phyloP scores from a whole-genome alignment of 2,113 vertebrate species.

The Charina bottae region DNA sequence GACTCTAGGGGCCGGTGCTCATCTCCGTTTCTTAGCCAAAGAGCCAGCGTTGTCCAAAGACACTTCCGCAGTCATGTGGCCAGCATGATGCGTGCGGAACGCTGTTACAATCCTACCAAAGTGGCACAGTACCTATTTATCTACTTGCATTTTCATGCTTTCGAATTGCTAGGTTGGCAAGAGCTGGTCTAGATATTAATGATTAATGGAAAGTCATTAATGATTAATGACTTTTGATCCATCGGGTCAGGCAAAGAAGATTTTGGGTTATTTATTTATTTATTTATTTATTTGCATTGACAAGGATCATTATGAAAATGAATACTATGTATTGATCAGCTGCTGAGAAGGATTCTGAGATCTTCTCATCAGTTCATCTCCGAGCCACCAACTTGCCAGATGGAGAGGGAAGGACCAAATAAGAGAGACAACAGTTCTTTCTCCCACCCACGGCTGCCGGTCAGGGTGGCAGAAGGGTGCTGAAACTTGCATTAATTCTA shows the following conservation, averaged over 20 bases:
- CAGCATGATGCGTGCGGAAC: no score
- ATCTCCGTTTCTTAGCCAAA: no score
- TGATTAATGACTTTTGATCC: slow-evolving; percentile 55
- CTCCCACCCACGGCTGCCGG: not conserved
- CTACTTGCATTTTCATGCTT: no score
- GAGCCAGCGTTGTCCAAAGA: no score
- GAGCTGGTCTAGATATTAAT: slow-evolving; percentile 42
- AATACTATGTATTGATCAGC: slow-evolving; percentile 34
- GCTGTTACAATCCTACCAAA: no score
- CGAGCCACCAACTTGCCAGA: slow-evolving; percentile 47
- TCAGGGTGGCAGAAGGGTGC: slow-evolving; percentile 26
- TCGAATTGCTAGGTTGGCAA: no score
- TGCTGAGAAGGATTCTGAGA: slow-evolving; percentile 41
- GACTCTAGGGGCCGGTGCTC: no score
- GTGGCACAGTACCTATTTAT: no score
- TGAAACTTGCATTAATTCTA: slow-evolving; percentile 21
- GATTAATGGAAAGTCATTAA: slow-evolving; percentile 40
- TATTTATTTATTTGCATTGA: slow-evolving; percentile 39
- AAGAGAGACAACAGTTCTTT: slow-evolving; percentile 25
- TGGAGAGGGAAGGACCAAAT: slow-evolving; percentile 22
- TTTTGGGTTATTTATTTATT: not conserved
- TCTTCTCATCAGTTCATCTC: not conserved
- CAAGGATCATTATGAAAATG: slow-evolving; percentile 16
- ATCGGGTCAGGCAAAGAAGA: slow-evolving; percentile 39
- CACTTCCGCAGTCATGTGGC: no score